Evolutionary conservation across 2,888 invertebrate species (phyloP).

Genomic region (Polyploca ridens): DNA sequence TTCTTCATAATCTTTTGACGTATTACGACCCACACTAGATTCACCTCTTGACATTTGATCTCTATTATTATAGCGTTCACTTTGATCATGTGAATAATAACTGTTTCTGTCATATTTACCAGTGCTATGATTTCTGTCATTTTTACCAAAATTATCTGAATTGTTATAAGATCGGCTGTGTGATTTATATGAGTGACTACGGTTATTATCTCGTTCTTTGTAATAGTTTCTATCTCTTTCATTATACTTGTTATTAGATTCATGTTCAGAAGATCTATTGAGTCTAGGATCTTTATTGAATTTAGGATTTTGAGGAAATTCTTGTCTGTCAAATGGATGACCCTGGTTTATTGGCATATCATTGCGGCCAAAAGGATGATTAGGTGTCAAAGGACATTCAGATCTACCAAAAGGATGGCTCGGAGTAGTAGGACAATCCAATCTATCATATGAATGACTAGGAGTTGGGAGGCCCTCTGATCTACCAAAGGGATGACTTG

Average conservation of each 20-base stretch:
- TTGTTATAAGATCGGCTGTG: constrained; percentile 37
- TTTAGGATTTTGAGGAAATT: constrained; percentile 32
- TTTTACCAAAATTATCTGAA: constrained; percentile 39
- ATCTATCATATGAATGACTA: constrained; percentile 44
- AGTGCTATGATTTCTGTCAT: constrained; percentile 47
- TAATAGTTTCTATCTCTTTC: constrained; percentile 52
- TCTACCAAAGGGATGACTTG: constrained; percentile 57
- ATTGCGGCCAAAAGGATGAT: constrained; percentile 36
- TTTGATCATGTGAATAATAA: constrained; percentile 37
- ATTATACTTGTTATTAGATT: constrained; percentile 43
- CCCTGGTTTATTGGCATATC: constrained; percentile 36
- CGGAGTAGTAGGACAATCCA: constrained; percentile 41
- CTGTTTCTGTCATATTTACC: constrained; percentile 44
- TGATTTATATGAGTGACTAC: constrained; percentile 38
- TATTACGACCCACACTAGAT: constrained; percentile 31
- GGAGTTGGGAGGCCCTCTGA: constrained; percentile 48
- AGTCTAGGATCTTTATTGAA: constrained; percentile 63
- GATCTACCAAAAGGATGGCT: constrained; percentile 42
- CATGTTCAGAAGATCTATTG: constrained; percentile 58
- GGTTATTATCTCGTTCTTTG: constrained; percentile 45
- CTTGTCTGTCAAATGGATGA: constrained; percentile 41
- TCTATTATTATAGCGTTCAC: constrained; percentile 37
- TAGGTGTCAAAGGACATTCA: constrained; percentile 38
- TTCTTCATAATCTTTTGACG: constrained; percentile 36
- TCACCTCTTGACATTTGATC: constrained; percentile 40